phyloP scores from a whole-genome alignment of 2,888 invertebrate genomes.

The Anorthoa munda region DNA sequence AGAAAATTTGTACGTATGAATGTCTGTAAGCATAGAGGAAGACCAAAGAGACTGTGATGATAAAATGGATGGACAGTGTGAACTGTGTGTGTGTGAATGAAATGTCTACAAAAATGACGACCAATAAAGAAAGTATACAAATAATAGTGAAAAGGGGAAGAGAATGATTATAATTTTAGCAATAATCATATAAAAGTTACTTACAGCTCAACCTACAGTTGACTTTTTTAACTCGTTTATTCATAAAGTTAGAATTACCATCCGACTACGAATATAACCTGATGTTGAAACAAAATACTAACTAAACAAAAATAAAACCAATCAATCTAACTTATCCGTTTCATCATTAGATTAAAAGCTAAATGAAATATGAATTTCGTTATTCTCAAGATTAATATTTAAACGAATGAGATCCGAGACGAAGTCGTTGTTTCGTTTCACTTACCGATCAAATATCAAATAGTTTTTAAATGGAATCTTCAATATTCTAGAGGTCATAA shows the following conservation, averaged over 20 bases:
- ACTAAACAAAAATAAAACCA: constrained; percentile 18
- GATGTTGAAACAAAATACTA: constrained; percentile 3
- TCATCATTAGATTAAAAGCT: constrained; percentile 22
- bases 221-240: too few relatives aligned
- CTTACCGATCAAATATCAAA: constrained; percentile 49
- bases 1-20: too few relatives aligned
- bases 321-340: constrained; percentile 36
- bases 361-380: constrained; percentile 24
- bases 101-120: too few relatives aligned
- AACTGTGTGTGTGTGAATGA: too few relatives aligned
- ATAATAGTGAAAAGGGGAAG: too few relatives aligned
- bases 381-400: constrained; percentile 21
- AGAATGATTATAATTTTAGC: too few relatives aligned
- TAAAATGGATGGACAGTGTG: too few relatives aligned
- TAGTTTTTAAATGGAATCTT: constrained; percentile 54
- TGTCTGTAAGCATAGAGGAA: too few relatives aligned
- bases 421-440: constrained; percentile 38
- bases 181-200: too few relatives aligned
- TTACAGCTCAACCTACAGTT: neutral
- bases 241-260: too few relatives aligned
- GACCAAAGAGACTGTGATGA: too few relatives aligned
- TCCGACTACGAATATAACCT: neutral
- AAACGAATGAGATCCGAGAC: constrained; percentile 22
- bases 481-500: constrained; percentile 36
- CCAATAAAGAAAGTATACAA: too few relatives aligned